Base-by-base conservation (phyloP, 1,140 invertebrate species). In the Drosophila biarmipes region DNA sequence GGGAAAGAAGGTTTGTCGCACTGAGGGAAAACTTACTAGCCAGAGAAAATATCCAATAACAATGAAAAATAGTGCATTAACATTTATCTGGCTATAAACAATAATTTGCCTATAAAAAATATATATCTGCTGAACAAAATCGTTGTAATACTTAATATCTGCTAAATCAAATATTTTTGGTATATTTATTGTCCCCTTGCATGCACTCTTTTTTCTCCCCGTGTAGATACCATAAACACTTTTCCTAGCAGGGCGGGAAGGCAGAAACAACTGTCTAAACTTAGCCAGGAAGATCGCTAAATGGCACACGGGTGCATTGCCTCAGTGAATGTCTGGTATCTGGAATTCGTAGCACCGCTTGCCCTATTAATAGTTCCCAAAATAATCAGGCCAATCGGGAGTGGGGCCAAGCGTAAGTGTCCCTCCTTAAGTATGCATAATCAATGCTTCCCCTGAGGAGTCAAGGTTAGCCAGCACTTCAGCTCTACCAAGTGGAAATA, bases 291-390 rank as follows among this genome's bases (percentile, higher is more conserved):
- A 21, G 45, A 40, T 57, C 29, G 35, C 49, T 73, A 87, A 87
- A 87, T 87, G 84, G 84, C 79, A 87, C 75, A 79, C 59, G 84
- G 58, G 84, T 89, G 79, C 84, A 73, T 82, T 87, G 82, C 75
- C 82, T 75, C 43, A 43, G 43, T 15, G 45, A 64, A 42, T 64
- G 74, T 75, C 67, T 75, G 67, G 53, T 61, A 61, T 69, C 67
- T 72, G 73, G 53, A 56, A 76, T 54, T 45, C 27, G 15, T 37
- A 55, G 53, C 37, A 19, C 40, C 29, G 29, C 17, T 51, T 48
- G 7, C 15, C 14, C 42, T 82, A 81, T 81, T 78, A 73, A 68
- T 82, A 84, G 80, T 24, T n/a, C 2, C 27, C n/a, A 63, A 61
- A 56, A 48, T 56, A 73, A 74, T 54, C 71, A 63, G 58, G 57